Evolutionary conservation across 2,113 vertebrate species (phyloP).

Genomic region (Pipra filicauda): DNA sequence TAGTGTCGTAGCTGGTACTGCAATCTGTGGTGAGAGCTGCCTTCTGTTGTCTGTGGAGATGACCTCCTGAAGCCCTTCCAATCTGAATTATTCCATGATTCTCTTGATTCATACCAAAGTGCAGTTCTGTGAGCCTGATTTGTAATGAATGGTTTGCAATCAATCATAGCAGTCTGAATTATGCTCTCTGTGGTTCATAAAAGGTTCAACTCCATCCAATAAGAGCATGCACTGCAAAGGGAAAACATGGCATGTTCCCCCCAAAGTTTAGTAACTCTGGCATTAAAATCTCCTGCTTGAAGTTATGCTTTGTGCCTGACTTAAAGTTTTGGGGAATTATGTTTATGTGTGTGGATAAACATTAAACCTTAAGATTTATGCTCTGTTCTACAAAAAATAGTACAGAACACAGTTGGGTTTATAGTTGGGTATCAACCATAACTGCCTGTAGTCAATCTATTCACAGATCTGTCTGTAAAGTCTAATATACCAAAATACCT

Average conservation of each 20-base stretch:
- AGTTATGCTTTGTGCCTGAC: background rate
- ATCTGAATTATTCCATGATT: background rate
- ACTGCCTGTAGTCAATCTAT: background rate
- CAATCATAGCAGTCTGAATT: background rate
- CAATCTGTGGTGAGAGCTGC: background rate
- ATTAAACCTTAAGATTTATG: background rate
- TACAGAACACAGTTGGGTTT: background rate
- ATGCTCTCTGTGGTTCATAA: background rate
- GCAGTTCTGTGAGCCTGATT: background rate
- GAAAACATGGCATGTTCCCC: background rate
- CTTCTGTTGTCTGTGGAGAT: background rate
- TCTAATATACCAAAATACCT: background rate
- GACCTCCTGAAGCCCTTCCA: background rate
- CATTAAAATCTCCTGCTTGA: background rate
- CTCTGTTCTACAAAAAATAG: background rate
- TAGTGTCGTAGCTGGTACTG: background rate
- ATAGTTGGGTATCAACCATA: background rate
- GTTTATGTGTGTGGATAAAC: background rate
- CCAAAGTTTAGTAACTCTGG: background rate
- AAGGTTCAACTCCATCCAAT: background rate
- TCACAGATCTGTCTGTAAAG: background rate
- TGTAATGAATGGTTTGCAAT: background rate
- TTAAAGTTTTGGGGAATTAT: background rate
- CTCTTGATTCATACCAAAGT: background rate
- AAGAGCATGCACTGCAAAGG: background rate